Percentiles rank a stretch among this genome's conserved stretches.
These are phyloP conservation scores for Cranoglanis bouderius DNA, from an alignment of 2,113 vertebrate species.

Conservation along the genomic window DNA sequence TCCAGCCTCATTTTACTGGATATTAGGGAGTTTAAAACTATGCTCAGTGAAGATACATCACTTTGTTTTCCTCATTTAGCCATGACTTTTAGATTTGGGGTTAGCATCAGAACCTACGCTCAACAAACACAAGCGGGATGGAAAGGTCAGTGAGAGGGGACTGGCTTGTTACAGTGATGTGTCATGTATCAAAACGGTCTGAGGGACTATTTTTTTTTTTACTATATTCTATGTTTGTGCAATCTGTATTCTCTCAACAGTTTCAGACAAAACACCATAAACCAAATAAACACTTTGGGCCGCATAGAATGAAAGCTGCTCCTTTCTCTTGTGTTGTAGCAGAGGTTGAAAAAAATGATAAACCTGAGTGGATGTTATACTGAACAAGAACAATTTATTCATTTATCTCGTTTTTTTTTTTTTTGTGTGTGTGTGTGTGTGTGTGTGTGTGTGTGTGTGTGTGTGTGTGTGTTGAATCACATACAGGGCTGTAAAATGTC, in stretches of 20 bases:
- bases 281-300: background rate
- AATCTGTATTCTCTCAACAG: background rate
- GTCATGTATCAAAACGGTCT: conserved; percentile 1
- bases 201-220: background rate
- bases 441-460: too few species aligned
- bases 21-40: background rate
- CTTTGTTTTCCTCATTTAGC: conserved; percentile 16
- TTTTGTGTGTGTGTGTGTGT: too few species aligned
- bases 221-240: background rate
- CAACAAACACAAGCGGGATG: conserved; percentile 30
- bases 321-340: background rate
- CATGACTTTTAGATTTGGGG: conserved; percentile 19
- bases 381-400: background rate
- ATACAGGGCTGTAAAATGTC: background rate
- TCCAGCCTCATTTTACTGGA: background rate
- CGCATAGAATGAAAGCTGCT: background rate
- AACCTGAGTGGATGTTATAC: background rate
- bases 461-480: background rate
- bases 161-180: conserved; percentile 29
- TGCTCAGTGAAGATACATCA: background rate
- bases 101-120: conserved; percentile 16
- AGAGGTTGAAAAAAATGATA: background rate
- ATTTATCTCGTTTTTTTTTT: background rate
- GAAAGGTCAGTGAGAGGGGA: conserved; percentile 38
- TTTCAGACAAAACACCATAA: background rate